Base-by-base conservation (phyloP, 1,140 invertebrate species). In the Helicorthomorpha holstii region DNA sequence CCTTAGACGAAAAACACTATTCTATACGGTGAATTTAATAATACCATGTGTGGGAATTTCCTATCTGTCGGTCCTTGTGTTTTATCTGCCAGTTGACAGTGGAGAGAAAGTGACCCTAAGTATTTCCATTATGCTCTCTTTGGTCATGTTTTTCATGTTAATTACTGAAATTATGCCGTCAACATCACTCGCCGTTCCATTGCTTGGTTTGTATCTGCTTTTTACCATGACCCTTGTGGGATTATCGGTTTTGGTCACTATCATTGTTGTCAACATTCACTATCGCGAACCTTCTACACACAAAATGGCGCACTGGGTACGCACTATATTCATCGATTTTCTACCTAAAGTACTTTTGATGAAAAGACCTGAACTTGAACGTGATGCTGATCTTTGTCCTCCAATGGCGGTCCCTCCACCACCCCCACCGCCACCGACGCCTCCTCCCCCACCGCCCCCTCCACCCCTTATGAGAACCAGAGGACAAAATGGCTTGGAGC, bases 151-250 rank as follows among this genome's bases (percentile, higher is more conserved):
- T 76, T 98, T 98, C 75, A 75, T 99, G 56, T 76, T 99, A 58
- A 74, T 99, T 59, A 91, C 87, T 58, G 92, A 97, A 72, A 95
- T 98, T 64, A 98, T 98, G 67, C 96, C 96, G 52, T 93, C 96
- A n/a, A 99, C 95, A 49, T 98, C 92, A 49, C 73, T 98, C 45
- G 94, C 94, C 44, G 91, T 99, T 51, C 94, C 95, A 38, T 74
- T 99, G 48, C 76, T 99, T 56, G 94, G 94, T 57, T 96, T 96
- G 75, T 99, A 98, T 74, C 77, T 99, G 34, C 77, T 98, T 23
- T 99, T 99, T 71, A 99, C 95, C 42, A 97, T 99, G 92, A 90
- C 97, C 64, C 77, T 99, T 60, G 94, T 98, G 57, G 98, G 94
- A 29, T 74, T 96, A 46, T 98, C 93, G 48, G 94, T 98, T 60